Evolutionary conservation across 2,888 invertebrate genomes (phyloP).

Genomic region (Tineola bisselliella): DNA sequence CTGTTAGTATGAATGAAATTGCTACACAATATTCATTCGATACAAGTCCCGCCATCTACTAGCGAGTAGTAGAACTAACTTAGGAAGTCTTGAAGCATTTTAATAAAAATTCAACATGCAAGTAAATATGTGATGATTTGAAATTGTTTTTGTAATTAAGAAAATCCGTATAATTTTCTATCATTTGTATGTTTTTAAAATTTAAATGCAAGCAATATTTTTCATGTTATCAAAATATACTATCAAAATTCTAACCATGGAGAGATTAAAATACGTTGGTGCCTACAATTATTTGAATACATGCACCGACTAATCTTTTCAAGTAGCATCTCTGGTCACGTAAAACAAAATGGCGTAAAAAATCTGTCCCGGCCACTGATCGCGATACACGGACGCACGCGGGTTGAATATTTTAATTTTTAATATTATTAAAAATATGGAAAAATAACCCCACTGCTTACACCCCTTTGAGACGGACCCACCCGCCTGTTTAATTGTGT

Average conservation of each 20-base stretch:
- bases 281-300: constrained; percentile 50
- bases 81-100: neutral
- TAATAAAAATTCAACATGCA: neutral
- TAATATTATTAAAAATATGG: constrained; percentile 53
- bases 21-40: neutral
- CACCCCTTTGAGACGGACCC: constrained; percentile 16
- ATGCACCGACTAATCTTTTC: constrained; percentile 50
- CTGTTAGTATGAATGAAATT: too few relatives aligned
- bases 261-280: constrained; percentile 33
- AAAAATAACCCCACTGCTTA: constrained; percentile 29
- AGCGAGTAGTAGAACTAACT: constrained; percentile 35
- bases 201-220: neutral
- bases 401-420: constrained; percentile 57
- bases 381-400: constrained; percentile 57
- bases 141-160: neutral
- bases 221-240: constrained; percentile 14
- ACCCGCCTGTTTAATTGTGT: constrained; percentile 19
- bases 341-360: constrained; percentile 23
- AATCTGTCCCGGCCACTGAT: constrained; percentile 58
- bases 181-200: neutral
- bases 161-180: neutral
- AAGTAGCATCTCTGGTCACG: constrained; percentile 49
- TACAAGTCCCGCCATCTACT: constrained; percentile 43
- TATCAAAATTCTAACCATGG: constrained; percentile 39
- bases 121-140: neutral